Base-by-base conservation (phyloP, 2,888 invertebrate genomes). In the Pterostichus niger region DNA sequence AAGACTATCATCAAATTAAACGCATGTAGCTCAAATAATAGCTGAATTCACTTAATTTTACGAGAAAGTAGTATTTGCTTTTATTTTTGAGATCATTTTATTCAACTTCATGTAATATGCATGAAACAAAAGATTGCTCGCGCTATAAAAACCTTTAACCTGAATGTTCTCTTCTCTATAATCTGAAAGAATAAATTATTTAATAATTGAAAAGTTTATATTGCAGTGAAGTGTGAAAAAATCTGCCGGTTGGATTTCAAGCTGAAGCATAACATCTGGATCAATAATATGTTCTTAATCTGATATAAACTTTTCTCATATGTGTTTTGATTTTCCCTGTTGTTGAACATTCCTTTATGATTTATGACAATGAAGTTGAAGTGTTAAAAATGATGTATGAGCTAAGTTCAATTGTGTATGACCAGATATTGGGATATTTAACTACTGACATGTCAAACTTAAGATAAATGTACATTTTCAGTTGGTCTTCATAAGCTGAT, bases 21-120 rank as follows among this genome's bases (percentile, higher is more conserved):
- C 59, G 59, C 24, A 11, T 59, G 31, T 59, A 59, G 31, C 17
- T 59, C 24, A 59, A 59, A 59, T 59, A 59, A 31, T 56, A 56
- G 54, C 13, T 6, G 17, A 56, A 13, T 17, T 56, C 54, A 15
- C 17, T 56, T 56, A 15, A 56, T 56, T 56, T 56, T 17, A 13
- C 15, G 6, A 9, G 6, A 6, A 15, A 56, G 17, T 17, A 56
- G 13, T 11, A 11, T 46, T n/a, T 9, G 59, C 31, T 40, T 40
- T 40, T 40, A 40, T 40, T 40, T 40, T 40, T 24, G 15, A 31
- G 11, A 2, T 11, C 31, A 10, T 59, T 59, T 59, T 59, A 59
- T 59, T 59, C 31, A 11, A 10, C 11, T 24, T 59, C 59, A 59
- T 59, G 24, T 11, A 59, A 31, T 11, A 59, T 59, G 31, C 31